These are phyloP conservation scores for Pentamera pediparva DNA, from an alignment of 53 echinoderm and acorn worm species.

Conservation along the genomic window DNA sequence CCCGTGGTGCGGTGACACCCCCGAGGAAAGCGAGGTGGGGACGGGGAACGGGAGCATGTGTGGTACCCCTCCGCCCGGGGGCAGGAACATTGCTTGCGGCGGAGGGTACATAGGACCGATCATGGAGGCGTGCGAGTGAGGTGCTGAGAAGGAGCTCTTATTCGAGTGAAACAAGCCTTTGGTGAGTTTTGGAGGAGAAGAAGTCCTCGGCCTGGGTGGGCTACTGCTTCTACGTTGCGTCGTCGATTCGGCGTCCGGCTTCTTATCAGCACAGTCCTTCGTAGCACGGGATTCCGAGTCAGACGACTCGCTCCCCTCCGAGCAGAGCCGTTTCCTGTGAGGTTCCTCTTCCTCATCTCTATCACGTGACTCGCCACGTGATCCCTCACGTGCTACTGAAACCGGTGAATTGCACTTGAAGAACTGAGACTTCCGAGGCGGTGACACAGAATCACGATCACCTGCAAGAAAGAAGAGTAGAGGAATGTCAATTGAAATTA, in stretches of 20 bases:
- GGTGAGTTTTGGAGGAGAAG: neutral
- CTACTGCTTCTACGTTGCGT: conserved; percentile 10
- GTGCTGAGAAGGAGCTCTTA: conserved; percentile 55
- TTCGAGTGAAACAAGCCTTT: conserved; percentile 18
- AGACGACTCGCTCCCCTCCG: conserved; percentile 1
- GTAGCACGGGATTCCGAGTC: neutral
- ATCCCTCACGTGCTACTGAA: neutral
- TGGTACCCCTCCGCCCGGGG: conserved; percentile 69
- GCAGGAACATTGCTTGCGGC: conserved; percentile 86
- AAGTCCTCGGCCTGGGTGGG: conserved; percentile 12
- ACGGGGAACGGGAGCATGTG: conserved; percentile 66
- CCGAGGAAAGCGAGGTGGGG: conserved; percentile 48
- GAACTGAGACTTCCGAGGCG: conserved; percentile 10
- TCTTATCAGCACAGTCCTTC: conserved; percentile 1
- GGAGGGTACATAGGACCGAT: conserved; percentile 77
- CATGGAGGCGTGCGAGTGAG: conserved; percentile 79
- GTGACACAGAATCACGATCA: neutral
- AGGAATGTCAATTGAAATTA: no score
- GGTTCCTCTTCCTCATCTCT: conserved; percentile 14
- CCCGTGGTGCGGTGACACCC: conserved; percentile 39
- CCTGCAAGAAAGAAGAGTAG: no score
- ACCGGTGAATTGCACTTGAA: conserved; percentile 33
- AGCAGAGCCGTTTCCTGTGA: conserved; percentile 20
- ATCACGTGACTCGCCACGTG: neutral
- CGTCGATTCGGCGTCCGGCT: neutral